phyloP scores from a whole-genome alignment of 2,888 invertebrate genomes.

The Harpagoxenus sublaevis region DNA sequence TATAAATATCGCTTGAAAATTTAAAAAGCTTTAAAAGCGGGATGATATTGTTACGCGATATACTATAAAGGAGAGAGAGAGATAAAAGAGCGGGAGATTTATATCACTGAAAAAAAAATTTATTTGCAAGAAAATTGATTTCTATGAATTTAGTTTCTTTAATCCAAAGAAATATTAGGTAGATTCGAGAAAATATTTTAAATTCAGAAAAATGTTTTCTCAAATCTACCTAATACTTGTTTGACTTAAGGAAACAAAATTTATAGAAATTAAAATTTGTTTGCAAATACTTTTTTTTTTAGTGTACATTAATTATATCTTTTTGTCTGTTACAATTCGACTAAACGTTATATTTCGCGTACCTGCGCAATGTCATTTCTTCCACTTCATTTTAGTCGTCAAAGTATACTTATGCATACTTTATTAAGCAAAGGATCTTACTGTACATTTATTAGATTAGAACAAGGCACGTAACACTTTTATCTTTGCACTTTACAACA shows the following conservation, averaged over 20 bases:
- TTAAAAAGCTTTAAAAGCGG: not conserved
- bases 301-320: not conserved
- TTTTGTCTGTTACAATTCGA: not conserved
- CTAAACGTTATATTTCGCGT: not conserved
- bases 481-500: constrained; percentile 1
- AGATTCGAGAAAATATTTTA: no score
- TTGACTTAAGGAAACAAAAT: no score
- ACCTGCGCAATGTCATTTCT: not conserved
- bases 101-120: not conserved
- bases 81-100: not conserved
- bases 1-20: not conserved
- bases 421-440: not conserved
- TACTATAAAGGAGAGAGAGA: not conserved
- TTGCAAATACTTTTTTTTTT: no score
- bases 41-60: not conserved
- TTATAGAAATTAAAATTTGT: no score
- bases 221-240: no score
- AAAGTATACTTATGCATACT: not conserved
- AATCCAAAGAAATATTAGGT: no score
- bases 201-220: no score
- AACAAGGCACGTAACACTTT: not conserved
- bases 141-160: no score
- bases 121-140: no score
- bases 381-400: not conserved
- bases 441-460: constrained; percentile 3